Evolutionary conservation across 2,888 invertebrate genomes (phyloP), one percentile per base, ranked within the genome.

Genomic region (Lepidochitona cinerea): DNA sequence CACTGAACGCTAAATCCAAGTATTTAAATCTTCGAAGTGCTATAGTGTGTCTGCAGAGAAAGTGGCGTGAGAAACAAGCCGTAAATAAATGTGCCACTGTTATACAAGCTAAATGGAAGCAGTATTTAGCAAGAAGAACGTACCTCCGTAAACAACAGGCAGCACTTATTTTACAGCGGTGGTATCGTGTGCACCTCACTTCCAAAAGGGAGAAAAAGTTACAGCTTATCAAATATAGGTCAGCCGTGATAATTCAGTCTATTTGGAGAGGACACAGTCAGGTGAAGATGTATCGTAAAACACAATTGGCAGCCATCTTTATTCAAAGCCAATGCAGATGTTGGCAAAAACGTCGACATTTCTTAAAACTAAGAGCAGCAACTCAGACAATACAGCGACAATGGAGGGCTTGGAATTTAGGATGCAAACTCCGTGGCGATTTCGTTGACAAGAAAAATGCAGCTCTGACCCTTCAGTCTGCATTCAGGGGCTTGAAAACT

Each of bases 281-380:
- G 23, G 36, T 73, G 35, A 54, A 37, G 41, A 52, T 23, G 33
- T 73, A 66, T 54, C 32, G 7, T 29, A 9, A 37, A 18, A 66
- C 23, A 35, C 23, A 32, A 4, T 26, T 71, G 4, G 77, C 83
- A 33, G 79, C 74, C 18, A 29, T 76, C 29, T 52, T 72, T 7
- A 71, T 85, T 12, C 83, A 84, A 73, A 66, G 53, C 23, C 23
- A 49, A 14, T 75, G 33, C 64, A 72, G 75, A 12, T 54, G 41
- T 4, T 36, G 12, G 1, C 33, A 3, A n/a, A 4, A 37, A n/a
- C 49, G 49, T 4, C 7, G 49, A n/a, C 49, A 7, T 49, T 49
- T 49, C 23, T 7, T 49, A 23, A 18, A 49, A 23, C n/a, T 49
- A 23, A 2, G 49, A 49, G 49, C 49, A 4, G 49, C 49, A 7